Evolutionary conservation across 92 coral and sea anemone species (phyloP).

Genomic region (Actinernus sp.): DNA sequence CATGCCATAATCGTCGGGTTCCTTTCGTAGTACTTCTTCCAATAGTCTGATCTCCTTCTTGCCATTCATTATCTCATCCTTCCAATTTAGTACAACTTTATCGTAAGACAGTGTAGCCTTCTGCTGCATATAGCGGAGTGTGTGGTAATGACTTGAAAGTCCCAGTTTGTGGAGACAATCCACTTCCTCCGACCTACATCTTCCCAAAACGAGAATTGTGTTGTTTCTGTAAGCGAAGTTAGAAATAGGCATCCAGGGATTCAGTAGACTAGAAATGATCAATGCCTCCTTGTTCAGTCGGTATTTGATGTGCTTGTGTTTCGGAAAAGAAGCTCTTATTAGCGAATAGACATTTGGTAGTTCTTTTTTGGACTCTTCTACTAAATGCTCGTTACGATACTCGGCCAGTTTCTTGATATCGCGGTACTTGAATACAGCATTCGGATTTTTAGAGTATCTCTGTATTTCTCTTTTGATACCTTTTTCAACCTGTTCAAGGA

Average conservation of each 20-base stretch:
- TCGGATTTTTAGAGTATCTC: constrained; percentile 14
- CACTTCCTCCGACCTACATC: constrained; percentile 60
- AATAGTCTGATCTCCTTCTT: constrained; percentile 15
- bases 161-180: constrained; percentile 57
- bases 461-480: constrained; percentile 12
- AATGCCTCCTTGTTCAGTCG: constrained; percentile 37
- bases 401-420: constrained; percentile 36
- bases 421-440: constrained; percentile 19
- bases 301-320: constrained; percentile 17
- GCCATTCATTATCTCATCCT: constrained; percentile 20
- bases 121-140: constrained; percentile 32
- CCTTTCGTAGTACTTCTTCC: constrained; percentile 19
- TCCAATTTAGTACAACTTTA: constrained; percentile 40
- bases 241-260: constrained; percentile 45
- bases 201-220: constrained; percentile 19
- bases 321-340: constrained; percentile 5
- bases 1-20: constrained; percentile 27
- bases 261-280: constrained; percentile 33
- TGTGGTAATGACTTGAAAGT: constrained; percentile 48
- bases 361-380: constrained; percentile 33
- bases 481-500: constrained; percentile 16
- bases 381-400: constrained; percentile 12
- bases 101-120: constrained; percentile 23
- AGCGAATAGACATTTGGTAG: constrained; percentile 19
- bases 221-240: constrained; percentile 39